Evolutionary conservation across 2,888 invertebrate species (phyloP).

Genomic region (Eupeodes luniger): DNA sequence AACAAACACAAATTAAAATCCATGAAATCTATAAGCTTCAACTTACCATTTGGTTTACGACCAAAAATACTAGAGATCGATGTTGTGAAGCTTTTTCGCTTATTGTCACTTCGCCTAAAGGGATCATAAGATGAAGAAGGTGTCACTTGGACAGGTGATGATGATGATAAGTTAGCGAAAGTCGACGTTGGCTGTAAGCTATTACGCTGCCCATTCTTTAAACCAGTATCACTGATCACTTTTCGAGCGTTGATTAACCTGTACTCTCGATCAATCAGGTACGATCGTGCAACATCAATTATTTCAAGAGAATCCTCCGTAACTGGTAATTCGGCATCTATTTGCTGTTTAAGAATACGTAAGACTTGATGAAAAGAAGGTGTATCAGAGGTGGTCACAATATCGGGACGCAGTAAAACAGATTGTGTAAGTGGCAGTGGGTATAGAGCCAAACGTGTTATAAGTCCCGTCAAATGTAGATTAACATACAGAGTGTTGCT

Average conservation of each 20-base stretch:
- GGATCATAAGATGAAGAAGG: constrained; percentile 85
- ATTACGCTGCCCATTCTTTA: constrained; percentile 77
- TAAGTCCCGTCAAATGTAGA: constrained; percentile 93
- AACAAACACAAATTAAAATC: constrained; percentile 42
- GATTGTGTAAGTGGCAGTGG: constrained; percentile 95
- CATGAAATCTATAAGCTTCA: neutral
- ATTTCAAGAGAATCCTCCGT: constrained; percentile 86
- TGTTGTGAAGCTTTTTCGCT: constrained; percentile 90
- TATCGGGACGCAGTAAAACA: constrained; percentile 93
- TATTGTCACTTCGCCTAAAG: constrained; percentile 88
- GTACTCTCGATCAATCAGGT: constrained; percentile 91
- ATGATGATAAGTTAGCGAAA: constrained; percentile 82
- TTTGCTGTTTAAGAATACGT: constrained; percentile 92
- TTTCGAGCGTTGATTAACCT: constrained; percentile 89
- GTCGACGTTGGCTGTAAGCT: constrained; percentile 79
- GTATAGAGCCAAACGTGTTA: constrained; percentile 93
- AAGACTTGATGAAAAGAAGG: constrained; percentile 95
- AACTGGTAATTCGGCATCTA: constrained; percentile 90
- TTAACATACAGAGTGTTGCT: constrained; percentile 94
- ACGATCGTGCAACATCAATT: constrained; percentile 91
- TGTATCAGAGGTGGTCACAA: constrained; percentile 94
- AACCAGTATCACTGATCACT: constrained; percentile 65
- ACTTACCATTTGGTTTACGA: constrained; percentile 85
- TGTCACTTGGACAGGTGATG: constrained; percentile 82
- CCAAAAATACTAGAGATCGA: constrained; percentile 91